Evolutionary conservation across 2,797 vertebrate genomes (phyloP).

Genomic region (Macropus fuliginosus): DNA sequence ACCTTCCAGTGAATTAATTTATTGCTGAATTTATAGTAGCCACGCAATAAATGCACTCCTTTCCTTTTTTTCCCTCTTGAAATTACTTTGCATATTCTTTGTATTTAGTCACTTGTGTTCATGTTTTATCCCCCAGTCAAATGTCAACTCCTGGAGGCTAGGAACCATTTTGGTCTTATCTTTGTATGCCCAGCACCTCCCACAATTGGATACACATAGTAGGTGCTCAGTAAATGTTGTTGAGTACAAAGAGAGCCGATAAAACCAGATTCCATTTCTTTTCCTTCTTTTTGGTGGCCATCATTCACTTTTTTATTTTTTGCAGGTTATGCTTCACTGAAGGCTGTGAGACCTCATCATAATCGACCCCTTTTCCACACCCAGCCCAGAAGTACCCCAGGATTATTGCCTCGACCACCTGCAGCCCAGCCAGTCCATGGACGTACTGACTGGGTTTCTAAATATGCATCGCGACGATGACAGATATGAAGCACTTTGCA

Average conservation of each 20-base stretch:
- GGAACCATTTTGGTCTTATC: background rate
- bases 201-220: background rate
- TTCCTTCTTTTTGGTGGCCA: constrained; percentile 1
- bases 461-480: constrained; percentile 92
- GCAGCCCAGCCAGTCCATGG: constrained; percentile 90
- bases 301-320: constrained; percentile 30
- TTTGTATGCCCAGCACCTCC: background rate
- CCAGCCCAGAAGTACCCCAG: constrained; percentile 88
- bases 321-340: constrained; percentile 92
- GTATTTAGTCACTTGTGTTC: background rate
- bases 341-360: constrained; percentile 88
- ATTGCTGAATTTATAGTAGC: background rate
- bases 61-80: background rate
- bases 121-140: background rate
- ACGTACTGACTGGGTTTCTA: constrained; percentile 94
- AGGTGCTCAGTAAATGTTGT: background rate
- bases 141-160: background rate
- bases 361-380: constrained; percentile 86
- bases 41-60: background rate
- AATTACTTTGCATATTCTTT: background rate
- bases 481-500: accelerated
- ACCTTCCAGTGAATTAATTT: background rate
- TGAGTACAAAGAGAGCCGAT: background rate
- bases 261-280: background rate
- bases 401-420: constrained; percentile 86